A percentile compares a stretch with the other conserved stretches of the same genome.
These are phyloP conservation scores for Dryas iulia DNA, from an alignment of 1,140 invertebrate species.

Conservation along the genomic window DNA sequence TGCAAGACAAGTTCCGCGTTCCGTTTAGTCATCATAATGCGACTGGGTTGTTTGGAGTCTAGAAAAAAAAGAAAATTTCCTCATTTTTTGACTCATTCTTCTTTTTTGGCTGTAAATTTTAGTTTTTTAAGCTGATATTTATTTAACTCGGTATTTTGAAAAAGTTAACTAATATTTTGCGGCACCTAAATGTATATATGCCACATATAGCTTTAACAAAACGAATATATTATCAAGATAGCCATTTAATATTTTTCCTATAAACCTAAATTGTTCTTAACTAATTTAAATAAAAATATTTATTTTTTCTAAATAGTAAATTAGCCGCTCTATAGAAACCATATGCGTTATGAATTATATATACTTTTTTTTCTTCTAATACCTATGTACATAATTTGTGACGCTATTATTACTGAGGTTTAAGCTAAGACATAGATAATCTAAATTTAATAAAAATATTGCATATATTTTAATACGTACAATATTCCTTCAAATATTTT, in stretches of 20 bases:
- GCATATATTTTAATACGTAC: neutral
- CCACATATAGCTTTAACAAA: no score
- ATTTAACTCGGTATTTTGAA: neutral
- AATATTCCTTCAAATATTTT: conserved; percentile 17
- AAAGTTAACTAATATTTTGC: neutral
- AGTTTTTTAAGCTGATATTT: neutral
- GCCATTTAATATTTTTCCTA: no score
- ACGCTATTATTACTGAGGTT: neutral
- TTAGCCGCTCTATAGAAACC: neutral
- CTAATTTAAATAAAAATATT: neutral
- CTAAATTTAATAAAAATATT: no score
- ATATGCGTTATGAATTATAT: neutral
- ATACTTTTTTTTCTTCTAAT: neutral
- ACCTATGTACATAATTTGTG: neutral
- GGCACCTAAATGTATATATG: neutral
- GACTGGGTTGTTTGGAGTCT: conserved; percentile 43
- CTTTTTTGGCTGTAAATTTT: neutral
- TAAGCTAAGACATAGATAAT: neutral
- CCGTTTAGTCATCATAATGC: conserved; percentile 50
- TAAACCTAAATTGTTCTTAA: no score
- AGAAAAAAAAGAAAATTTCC: conserved; percentile 64
- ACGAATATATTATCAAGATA: no score
- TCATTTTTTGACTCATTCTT: conserved; percentile 33
- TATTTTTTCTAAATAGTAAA: neutral
- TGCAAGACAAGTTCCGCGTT: conserved; percentile 67